Conservation (phyloP, 2,113 vertebrate genomes). For the Promerops cafer region DNA sequence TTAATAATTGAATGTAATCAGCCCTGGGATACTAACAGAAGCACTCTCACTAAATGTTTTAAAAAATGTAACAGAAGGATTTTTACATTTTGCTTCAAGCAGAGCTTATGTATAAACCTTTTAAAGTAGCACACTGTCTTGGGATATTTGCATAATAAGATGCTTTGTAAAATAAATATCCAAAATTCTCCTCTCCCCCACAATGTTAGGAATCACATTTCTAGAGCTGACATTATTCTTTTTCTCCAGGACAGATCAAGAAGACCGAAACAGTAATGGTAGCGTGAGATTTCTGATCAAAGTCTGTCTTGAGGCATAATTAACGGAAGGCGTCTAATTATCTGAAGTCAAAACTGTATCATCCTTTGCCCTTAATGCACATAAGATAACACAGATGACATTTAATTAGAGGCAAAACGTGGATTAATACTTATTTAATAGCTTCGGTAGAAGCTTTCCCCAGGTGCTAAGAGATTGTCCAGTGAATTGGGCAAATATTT, state of each 20-base stretch:
- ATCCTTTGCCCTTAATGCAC: slow-evolving; percentile 14
- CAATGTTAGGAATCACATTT: not conserved
- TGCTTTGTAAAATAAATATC: not conserved
- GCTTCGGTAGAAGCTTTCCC: not conserved
- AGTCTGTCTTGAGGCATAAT: slow-evolving; percentile 18
- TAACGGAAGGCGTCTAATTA: not conserved
- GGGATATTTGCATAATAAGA: slow-evolving; percentile 7
- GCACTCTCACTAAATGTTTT: not conserved
- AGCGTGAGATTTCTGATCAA: not conserved
- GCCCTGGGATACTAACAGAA: slow-evolving; percentile 9
- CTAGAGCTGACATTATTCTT: not conserved
- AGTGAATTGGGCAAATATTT: not conserved
- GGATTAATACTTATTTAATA: slow-evolving; percentile 20
- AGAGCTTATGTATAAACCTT: not conserved
- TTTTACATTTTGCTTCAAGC: slow-evolving; percentile 15
- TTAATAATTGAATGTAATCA: slow-evolving; percentile 58
- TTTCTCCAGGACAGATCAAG: not conserved
- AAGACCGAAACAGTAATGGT: not conserved
- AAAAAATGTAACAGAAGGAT: not conserved
- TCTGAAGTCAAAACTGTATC: slow-evolving; percentile 32
- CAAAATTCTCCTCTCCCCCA: not conserved
- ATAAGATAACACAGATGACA: slow-evolving; percentile 16
- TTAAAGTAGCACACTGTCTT: not conserved
- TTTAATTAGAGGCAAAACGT: slow-evolving; percentile 39
- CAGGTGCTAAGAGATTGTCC: not conserved